These are phyloP conservation scores for Limnephilus rhombicus DNA, from an alignment of 2,888 invertebrate species.

Conservation along the genomic window DNA sequence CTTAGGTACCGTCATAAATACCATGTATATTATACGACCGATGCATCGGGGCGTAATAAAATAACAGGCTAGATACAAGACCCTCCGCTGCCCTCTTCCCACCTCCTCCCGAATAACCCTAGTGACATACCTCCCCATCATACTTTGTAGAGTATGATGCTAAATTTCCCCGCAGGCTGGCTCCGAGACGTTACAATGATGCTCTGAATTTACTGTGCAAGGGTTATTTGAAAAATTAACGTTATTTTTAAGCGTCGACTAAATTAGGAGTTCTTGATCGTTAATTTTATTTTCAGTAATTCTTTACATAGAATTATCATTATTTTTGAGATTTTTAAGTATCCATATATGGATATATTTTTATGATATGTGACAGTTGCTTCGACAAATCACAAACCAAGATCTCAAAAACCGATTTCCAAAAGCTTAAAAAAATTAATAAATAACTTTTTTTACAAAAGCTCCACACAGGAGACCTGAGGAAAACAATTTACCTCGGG, in stretches of 20 bases:
- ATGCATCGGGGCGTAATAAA: neutral
- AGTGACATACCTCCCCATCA: conserved; percentile 18
- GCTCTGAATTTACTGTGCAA: neutral
- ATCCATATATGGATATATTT: neutral
- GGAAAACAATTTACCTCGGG: too few species aligned
- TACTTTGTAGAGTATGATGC: conserved; percentile 13
- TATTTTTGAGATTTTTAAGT: neutral
- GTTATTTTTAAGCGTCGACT: too few species aligned
- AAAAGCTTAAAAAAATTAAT: too few species aligned
- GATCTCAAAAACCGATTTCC: too few species aligned
- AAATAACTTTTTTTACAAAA: too few species aligned
- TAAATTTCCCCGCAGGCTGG: neutral
- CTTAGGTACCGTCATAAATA: neutral
- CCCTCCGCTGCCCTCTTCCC: neutral
- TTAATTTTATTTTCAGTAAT: too few species aligned
- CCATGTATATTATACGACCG: neutral
- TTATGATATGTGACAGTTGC: neutral
- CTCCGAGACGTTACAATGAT: neutral
- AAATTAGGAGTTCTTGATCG: too few species aligned
- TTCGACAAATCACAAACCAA: neutral
- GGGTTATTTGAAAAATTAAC: neutral
- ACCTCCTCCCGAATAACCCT: conserved; percentile 31
- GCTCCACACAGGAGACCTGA: too few species aligned
- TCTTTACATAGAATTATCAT: neutral
- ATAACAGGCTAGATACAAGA: neutral